Evolutionary conservation across 2,888 invertebrate species (phyloP).

Genomic region (Deroplatys truncata): DNA sequence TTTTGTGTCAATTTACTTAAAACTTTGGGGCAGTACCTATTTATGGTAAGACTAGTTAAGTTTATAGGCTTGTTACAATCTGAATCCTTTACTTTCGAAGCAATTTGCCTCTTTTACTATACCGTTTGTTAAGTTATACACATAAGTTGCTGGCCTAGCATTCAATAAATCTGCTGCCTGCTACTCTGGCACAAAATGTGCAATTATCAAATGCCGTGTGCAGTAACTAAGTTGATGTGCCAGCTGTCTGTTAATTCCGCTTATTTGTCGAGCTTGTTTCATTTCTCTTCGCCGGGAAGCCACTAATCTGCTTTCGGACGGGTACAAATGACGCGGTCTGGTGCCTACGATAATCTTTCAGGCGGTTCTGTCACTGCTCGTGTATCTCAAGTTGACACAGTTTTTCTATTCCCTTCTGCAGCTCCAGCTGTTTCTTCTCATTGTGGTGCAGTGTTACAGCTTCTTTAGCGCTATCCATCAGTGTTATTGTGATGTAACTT

Average conservation of each 20-base stretch:
- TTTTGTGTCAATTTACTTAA: too few relatives aligned
- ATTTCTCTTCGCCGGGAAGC: background rate
- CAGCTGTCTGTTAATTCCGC: background rate
- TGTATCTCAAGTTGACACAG: background rate
- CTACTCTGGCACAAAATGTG: too few relatives aligned
- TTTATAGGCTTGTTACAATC: too few relatives aligned
- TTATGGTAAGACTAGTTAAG: too few relatives aligned
- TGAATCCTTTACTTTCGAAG: too few relatives aligned
- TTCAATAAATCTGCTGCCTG: too few relatives aligned
- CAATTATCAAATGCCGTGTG: too few relatives aligned
- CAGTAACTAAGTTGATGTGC: too few relatives aligned
- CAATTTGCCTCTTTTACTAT: too few relatives aligned
- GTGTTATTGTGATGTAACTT: background rate
- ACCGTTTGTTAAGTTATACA: too few relatives aligned
- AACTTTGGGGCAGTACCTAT: too few relatives aligned
- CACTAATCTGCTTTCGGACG: background rate
- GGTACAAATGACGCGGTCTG: background rate
- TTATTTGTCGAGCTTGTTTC: background rate
- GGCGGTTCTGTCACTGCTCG: background rate
- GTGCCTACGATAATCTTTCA: background rate
- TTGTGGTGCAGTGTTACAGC: background rate
- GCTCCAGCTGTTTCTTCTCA: background rate
- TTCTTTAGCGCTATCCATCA: background rate
- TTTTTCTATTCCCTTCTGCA: background rate
- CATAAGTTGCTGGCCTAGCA: too few relatives aligned